Conservation (phyloP, 2,888 invertebrate genomes). For the Priocnemis perturbator region DNA sequence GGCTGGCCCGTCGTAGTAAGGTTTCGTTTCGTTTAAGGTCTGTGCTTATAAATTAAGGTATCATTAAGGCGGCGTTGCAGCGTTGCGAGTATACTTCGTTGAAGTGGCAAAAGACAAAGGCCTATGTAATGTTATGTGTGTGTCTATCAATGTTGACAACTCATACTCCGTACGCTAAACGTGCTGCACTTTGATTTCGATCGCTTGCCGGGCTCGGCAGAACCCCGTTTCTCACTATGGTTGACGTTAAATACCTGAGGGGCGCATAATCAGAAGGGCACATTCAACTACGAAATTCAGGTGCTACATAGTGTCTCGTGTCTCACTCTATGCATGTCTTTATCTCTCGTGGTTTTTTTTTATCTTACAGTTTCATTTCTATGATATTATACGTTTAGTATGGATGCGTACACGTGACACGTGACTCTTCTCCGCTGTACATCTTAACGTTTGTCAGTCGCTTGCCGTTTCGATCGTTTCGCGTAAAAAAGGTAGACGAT, state of each 20-base stretch:
- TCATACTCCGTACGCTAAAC: no score
- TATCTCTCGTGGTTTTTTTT: neutral
- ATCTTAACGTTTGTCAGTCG: neutral
- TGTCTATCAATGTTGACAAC: neutral
- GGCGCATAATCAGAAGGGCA: no score
- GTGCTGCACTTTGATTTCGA: no score
- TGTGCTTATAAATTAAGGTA: conserved; percentile 14
- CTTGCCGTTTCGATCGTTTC: neutral
- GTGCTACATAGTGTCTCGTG: neutral
- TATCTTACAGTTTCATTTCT: neutral
- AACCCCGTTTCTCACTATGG: no score
- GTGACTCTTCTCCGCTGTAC: neutral
- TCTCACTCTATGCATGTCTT: neutral
- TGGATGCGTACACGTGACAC: neutral
- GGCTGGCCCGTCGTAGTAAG: no score
- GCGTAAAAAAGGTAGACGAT: neutral
- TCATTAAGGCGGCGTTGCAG: conserved; percentile 37
- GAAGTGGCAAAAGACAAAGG: conserved; percentile 23
- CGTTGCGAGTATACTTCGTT: conserved; percentile 22
- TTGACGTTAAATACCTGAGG: no score
- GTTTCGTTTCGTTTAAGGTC: neutral
- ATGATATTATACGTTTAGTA: neutral
- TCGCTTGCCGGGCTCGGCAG: no score
- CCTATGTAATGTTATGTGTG: conserved; percentile 14
- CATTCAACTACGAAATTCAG: neutral